phyloP scores from a whole-genome alignment of 2,888 invertebrate species.

The Opisthograptis luteolata region DNA sequence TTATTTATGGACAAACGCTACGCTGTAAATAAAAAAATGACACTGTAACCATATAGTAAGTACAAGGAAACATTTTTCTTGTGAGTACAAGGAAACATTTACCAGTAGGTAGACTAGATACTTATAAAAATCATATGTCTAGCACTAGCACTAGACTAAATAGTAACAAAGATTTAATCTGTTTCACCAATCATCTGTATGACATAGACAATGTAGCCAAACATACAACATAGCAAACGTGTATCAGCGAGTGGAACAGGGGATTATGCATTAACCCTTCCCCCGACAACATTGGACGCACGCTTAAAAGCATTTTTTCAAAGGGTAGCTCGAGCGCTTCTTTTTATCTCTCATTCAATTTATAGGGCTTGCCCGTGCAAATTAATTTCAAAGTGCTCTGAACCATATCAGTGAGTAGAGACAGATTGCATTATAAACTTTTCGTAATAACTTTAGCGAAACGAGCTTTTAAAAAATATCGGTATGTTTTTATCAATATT shows the following conservation, averaged over 20 bases:
- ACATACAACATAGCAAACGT: neutral
- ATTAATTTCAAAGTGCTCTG: conserved; percentile 21
- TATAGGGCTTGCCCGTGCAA: conserved; percentile 13
- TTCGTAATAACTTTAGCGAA: neutral
- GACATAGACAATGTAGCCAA: conserved; percentile 13
- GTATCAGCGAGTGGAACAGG: neutral
- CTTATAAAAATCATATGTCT: too few species aligned
- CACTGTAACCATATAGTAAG: too few species aligned
- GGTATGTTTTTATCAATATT: too few species aligned
- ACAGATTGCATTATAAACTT: conserved; percentile 9
- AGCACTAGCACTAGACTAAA: too few species aligned
- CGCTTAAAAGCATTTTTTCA: conserved; percentile 20
- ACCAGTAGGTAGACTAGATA: too few species aligned
- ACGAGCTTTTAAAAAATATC: neutral
- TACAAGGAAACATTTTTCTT: too few species aligned
- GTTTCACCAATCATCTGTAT: too few species aligned
- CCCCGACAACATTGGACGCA: conserved; percentile 13
- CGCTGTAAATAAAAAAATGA: too few species aligned
- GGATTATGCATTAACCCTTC: conserved; percentile 13
- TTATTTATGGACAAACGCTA: too few species aligned
- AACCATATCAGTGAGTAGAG: conserved; percentile 7
- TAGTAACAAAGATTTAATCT: neutral
- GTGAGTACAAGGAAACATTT: too few species aligned
- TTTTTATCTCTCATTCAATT: conserved; percentile 22
- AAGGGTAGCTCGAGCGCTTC: conserved; percentile 10